phyloP scores from a whole-genome alignment of 2,888 invertebrate genomes.

The Megalurothrips usitatus region DNA sequence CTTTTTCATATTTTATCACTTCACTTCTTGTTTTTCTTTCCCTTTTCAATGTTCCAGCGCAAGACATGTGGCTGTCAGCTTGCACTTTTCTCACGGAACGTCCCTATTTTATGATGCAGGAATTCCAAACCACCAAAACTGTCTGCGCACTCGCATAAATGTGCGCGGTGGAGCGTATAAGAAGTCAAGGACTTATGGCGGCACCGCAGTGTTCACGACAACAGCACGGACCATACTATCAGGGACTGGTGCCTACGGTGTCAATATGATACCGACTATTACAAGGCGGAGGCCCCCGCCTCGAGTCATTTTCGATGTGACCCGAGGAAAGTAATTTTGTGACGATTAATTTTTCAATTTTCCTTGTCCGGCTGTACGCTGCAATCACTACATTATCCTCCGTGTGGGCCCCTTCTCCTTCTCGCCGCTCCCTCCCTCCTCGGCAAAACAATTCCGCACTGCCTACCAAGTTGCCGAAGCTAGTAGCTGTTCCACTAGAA shows the following conservation, averaged over 20 bases:
- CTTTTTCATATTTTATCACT: constrained; percentile 27
- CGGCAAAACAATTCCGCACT: constrained; percentile 4
- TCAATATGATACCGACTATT: too few species aligned
- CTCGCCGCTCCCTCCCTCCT: neutral
- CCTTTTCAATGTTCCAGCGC: constrained; percentile 2
- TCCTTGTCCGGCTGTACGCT: too few species aligned
- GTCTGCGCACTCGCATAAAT: neutral
- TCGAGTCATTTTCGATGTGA: neutral
- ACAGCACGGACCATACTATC: too few species aligned
- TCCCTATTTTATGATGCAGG: constrained; percentile 4
- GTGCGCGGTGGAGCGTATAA: too few species aligned
- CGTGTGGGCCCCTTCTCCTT: neutral
- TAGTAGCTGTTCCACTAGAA: neutral
- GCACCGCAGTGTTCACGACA: too few species aligned
- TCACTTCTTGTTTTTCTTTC: neutral
- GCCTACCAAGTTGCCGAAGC: constrained; percentile 15
- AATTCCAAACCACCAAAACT: neutral
- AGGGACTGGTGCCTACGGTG: too few species aligned
- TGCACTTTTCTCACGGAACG: neutral
- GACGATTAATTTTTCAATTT: too few species aligned
- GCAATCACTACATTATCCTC: neutral
- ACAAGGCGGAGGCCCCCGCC: neutral
- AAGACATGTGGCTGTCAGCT: constrained; percentile 22
- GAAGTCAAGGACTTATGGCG: too few species aligned
- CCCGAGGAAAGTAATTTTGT: neutral